Evolutionary conservation across 2,797 vertebrate species (phyloP), one percentile per base, ranked within the genome.

Genomic region (Sitta carolinensis): DNA sequence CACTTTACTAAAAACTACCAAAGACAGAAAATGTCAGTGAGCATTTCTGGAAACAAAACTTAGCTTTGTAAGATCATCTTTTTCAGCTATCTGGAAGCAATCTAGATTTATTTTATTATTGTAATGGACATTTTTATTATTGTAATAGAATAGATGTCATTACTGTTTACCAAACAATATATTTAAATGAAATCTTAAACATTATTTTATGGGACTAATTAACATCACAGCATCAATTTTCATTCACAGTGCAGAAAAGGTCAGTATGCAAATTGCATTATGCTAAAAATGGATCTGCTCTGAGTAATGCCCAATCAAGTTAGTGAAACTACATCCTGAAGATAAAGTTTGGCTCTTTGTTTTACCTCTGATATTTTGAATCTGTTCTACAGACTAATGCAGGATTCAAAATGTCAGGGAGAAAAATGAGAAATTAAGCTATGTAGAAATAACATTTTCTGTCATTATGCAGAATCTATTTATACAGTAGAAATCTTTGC

Each of bases 321-420:
- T 89, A 97, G 96, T 91, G 66, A 94, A 95, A 93, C 58, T 70
- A 64, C n/a, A 89, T 96, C 74, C 90, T 78, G 84, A 78, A 94
- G 68, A 90, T n/a, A 62, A 94, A 95, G 85, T 94, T 95, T 80
- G 77, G 82, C 77, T 96, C 92, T 90, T 78, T 94, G 91, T 87
- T 94, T 96, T 89, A 88, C 64, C 84, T 95, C 82, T 90, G 82
- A 52, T 94, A 97, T 86, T 95, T 87, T 51, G 59, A 76, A 83
- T 75, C 50, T 85, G 52, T 87, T 86, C 82, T 75, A 66, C 48
- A 92, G 62, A 75, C 29, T 91, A 87, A 89, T 15, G 40, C 34
- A 7, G 43, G 52, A 81, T 80, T 95, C 64, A 64, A 95, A 97
- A 96, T 95, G 95, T 95, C 95, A 96, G 74, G 72, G 66, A 91